Evolutionary conservation across 2,888 invertebrate species (phyloP).

Genomic region (Trichopoda pennipes): DNA sequence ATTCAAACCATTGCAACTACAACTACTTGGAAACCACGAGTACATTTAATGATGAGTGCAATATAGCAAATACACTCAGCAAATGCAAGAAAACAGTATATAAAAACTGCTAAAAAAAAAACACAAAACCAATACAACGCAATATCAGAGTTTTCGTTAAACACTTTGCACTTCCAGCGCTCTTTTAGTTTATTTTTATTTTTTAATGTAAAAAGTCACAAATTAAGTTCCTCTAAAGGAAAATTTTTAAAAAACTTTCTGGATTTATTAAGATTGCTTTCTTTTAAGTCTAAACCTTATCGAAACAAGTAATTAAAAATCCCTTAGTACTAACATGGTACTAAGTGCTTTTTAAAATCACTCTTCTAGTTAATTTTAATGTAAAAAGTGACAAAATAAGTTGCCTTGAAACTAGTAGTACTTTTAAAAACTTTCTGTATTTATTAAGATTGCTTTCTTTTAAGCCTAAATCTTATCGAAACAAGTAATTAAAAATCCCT

Average conservation of each 20-base stretch:
- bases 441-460: no score
- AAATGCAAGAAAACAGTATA: conserved; percentile 25
- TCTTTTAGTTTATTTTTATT: background rate
- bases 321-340: no score
- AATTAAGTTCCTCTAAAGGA: no score
- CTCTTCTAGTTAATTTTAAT: conserved; percentile 1
- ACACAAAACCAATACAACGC: conserved; percentile 19
- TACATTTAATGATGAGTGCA: conserved; percentile 62
- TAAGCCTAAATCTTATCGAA: no score
- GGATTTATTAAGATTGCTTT: no score
- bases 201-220: background rate
- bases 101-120: conserved; percentile 1
- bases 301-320: no score
- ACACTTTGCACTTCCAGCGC: conserved; percentile 29
- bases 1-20: conserved; percentile 37
- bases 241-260: no score
- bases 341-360: no score
- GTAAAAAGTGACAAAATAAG: background rate
- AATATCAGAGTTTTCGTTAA: conserved; percentile 52
- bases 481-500: no score
- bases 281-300: no score
- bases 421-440: no score
- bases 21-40: conserved; percentile 36
- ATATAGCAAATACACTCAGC: conserved; percentile 52
- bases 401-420: no score